phyloP scores from a whole-genome alignment of 2,888 invertebrate species.

The Alloplasta piceator region DNA sequence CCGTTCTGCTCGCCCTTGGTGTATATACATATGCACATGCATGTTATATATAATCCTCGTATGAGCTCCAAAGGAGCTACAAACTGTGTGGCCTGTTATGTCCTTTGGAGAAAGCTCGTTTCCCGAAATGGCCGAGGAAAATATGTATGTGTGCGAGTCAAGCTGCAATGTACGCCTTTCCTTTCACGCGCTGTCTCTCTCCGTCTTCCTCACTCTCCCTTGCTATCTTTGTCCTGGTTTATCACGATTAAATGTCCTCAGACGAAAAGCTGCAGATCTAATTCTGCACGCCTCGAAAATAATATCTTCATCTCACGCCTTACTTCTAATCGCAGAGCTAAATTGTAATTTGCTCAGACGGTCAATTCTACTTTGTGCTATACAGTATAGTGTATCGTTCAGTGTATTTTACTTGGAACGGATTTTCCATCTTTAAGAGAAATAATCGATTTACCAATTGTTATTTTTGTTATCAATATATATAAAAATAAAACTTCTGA shows the following conservation, averaged over 20 bases:
- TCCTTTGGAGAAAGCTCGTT: constrained; percentile 43
- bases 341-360: constrained; percentile 1
- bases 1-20: constrained; percentile 13
- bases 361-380: neutral
- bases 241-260: constrained; percentile 44
- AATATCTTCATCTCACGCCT: constrained; percentile 19
- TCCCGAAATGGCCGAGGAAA: constrained; percentile 24
- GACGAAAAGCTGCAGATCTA: neutral
- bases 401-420: neutral
- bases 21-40: neutral
- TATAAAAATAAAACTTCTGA: no score
- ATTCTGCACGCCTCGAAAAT: constrained; percentile 1
- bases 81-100: constrained; percentile 26
- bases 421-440: neutral
- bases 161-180: constrained; percentile 38
- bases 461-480: neutral
- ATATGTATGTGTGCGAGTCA: constrained; percentile 15
- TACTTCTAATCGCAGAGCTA: constrained; percentile 15
- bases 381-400: neutral
- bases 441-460: neutral
- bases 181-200: neutral
- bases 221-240: constrained; percentile 29
- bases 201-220: neutral
- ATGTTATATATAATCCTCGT: constrained; percentile 21
- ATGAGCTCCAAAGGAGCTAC: constrained; percentile 29